phyloP scores from a whole-genome alignment of 2,113 vertebrate genomes.

The Parus major region DNA sequence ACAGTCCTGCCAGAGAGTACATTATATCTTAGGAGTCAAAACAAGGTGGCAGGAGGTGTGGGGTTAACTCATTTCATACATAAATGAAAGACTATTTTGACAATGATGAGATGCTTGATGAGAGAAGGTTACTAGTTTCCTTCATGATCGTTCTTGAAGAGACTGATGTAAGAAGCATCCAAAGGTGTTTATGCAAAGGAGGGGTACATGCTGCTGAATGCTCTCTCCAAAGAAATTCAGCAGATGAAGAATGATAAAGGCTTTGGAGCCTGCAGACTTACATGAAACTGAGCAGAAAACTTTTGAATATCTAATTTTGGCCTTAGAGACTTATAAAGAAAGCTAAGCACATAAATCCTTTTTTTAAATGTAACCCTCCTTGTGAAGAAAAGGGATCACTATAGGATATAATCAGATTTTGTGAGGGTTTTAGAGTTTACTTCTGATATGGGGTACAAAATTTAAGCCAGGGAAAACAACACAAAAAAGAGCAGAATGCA shows the following conservation, averaged over 20 bases:
- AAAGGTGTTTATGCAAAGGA: not conserved
- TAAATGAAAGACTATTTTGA: not conserved
- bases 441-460: not conserved
- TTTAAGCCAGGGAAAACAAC: not conserved
- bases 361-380: not conserved
- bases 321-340: not conserved
- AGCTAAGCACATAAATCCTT: not conserved
- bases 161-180: not conserved
- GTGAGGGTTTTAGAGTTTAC: not conserved
- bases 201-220: rapidly evolving
- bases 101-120: not conserved
- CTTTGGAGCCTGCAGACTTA: not conserved
- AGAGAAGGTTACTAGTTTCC: not conserved
- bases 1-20: not conserved
- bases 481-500: not conserved
- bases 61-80: not conserved
- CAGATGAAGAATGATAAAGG: not conserved
- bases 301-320: not conserved
- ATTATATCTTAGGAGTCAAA: not conserved
- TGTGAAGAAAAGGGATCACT: not conserved
- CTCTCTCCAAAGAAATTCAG: not conserved
- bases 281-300: not conserved
- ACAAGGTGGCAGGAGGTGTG: not conserved
- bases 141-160: not conserved
- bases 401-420: not conserved